A percentile compares a stretch with the other conserved stretches of the same genome.
Evolutionary conservation across 2,888 invertebrate species (phyloP).

Genomic region (Cyclophora albipunctata): DNA sequence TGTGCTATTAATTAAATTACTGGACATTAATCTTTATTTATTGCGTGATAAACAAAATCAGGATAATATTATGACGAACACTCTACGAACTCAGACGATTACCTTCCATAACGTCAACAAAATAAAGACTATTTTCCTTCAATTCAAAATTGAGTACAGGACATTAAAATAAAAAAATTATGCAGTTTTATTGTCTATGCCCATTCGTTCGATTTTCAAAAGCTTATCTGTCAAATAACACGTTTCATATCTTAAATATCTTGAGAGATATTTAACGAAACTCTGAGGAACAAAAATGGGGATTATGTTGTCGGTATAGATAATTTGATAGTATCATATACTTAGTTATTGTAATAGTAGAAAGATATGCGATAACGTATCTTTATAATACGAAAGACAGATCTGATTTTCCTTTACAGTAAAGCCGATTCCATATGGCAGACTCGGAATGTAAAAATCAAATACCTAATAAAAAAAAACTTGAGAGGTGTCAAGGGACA

Average conservation of each 20-base stretch:
- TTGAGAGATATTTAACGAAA: conserved; percentile 25
- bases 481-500: too few species aligned
- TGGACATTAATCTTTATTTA: too few species aligned
- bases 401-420: conserved; percentile 8
- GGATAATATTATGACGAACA: too few species aligned
- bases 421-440: conserved; percentile 4
- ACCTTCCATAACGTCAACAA: too few species aligned
- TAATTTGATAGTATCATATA: background rate
- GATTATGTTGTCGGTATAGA: conserved; percentile 27
- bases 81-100: too few species aligned
- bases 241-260: conserved; percentile 1
- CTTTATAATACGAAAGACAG: conserved; percentile 4
- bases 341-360: background rate
- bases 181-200: background rate
- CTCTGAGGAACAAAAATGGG: conserved; percentile 38
- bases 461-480: too few species aligned
- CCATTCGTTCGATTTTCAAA: conserved; percentile 15
- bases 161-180: too few species aligned
- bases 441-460: too few species aligned
- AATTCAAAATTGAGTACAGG: too few species aligned
- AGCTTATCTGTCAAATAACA: conserved; percentile 27
- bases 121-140: too few species aligned
- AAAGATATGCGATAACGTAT: conserved; percentile 21
- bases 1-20: too few species aligned
- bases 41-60: too few species aligned